Evolutionary conservation across 1,140 invertebrate genomes (phyloP), one percentile per base, ranked within the genome.

Genomic region (Proales similis): DNA sequence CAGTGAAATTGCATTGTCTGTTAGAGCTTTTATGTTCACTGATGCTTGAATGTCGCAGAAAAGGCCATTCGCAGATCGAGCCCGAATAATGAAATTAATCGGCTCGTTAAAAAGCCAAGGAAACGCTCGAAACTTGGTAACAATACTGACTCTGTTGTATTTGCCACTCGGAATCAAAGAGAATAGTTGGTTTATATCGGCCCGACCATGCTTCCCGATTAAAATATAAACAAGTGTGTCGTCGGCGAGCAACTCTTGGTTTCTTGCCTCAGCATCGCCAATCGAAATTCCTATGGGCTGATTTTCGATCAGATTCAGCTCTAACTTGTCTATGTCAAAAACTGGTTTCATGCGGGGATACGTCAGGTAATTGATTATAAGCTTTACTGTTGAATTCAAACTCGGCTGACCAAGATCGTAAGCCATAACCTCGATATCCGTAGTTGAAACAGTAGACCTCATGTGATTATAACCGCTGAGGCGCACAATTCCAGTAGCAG

Each of bases 101-200:
- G n/a, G n/a, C n/a, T n/a, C n/a, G n/a, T n/a, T n/a, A n/a, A n/a
- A n/a, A n/a, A n/a, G n/a, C n/a, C n/a, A n/a, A n/a, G n/a, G n/a
- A n/a, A n/a, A n/a, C n/a, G n/a, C n/a, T n/a, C n/a, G n/a, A n/a
- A n/a, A n/a, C n/a, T n/a, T n/a, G n/a, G n/a, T n/a, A n/a, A n/a
- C n/a, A n/a, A n/a, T n/a, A n/a, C n/a, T n/a, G 14, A 53, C 48
- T 6, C 48, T 11, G 9, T 53, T 53, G 33, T 39, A 53, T 12
- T 2, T 53, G 22, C 48, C 48, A 14, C 19, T 24, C 24, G 32
- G 32, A 12, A 3, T 36, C 14, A 53, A 20, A 4, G 5, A 0
- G 20, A 47, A 47, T n/a, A n/a, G n/a, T n/a, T n/a, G n/a, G n/a
- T n/a, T n/a, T n/a, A n/a, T n/a, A n/a, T n/a, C n/a, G n/a, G n/a